Evolutionary conservation across 2,797 vertebrate species (phyloP).

Genomic region (Artibeus lituratus): DNA sequence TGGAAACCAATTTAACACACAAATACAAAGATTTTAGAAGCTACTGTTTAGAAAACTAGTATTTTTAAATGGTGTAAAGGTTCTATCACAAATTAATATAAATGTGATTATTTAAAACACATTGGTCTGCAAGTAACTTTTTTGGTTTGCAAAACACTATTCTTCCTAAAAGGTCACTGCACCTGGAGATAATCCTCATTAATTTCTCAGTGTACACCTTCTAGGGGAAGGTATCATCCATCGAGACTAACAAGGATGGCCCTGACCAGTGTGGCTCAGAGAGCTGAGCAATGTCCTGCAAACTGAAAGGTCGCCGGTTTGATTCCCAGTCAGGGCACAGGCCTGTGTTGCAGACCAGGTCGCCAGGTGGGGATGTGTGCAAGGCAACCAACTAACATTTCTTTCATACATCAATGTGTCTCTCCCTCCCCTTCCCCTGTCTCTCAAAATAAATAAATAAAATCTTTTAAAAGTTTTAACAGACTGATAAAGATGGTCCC

Average conservation of each 20-base stretch:
- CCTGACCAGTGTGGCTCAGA: too few relatives aligned
- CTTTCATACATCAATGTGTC: too few relatives aligned
- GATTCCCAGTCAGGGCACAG: too few relatives aligned
- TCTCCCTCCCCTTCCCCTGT: too few relatives aligned
- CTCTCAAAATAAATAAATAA: too few relatives aligned
- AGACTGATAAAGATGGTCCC: neutral
- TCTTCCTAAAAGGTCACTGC: neutral
- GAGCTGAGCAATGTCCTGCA: too few relatives aligned
- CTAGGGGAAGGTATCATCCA: neutral
- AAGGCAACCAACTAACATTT: too few relatives aligned
- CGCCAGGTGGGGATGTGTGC: too few relatives aligned
- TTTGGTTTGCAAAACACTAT: neutral
- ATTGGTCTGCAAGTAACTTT: neutral
- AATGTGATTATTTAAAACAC: constrained; percentile 25
- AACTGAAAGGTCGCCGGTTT: too few relatives aligned
- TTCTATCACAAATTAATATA: neutral
- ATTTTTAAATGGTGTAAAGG: neutral
- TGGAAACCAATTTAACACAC: neutral
- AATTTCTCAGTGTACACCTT: neutral
- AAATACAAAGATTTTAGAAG: constrained; percentile 21
- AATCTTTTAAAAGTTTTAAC: neutral
- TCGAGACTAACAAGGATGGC: neutral
- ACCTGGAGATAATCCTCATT: neutral
- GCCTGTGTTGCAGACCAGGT: too few relatives aligned
- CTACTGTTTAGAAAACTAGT: neutral